Conservation (phyloP, 2,888 invertebrate genomes). For the Drosophila paucipuncta region DNA sequence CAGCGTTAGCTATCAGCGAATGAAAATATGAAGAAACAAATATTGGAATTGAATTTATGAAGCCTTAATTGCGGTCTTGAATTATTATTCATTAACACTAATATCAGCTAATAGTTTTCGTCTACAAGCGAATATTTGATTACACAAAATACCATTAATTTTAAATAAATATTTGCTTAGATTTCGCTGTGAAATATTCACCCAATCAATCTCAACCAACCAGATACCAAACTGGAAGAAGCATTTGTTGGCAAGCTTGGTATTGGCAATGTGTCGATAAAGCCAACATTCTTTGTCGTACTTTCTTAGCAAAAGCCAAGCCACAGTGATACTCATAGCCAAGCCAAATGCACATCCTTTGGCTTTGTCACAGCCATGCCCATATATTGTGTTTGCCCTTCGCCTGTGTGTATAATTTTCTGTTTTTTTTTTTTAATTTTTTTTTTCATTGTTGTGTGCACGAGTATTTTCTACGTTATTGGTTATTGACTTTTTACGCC, state of each 20-base stretch:
- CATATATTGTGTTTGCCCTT: constrained; percentile 27
- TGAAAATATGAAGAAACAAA: not conserved
- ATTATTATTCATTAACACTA: not conserved
- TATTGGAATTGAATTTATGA: not conserved
- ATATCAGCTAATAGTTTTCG: not conserved
- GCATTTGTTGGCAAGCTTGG: not conserved
- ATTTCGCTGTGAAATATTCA: not conserved
- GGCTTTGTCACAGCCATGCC: constrained; percentile 7
- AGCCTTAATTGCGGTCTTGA: not conserved
- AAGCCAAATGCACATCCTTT: constrained; percentile 14
- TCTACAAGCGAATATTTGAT: not conserved
- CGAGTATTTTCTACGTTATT: constrained; percentile 48
- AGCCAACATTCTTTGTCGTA: constrained; percentile 12
- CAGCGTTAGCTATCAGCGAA: no score
- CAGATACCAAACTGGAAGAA: not conserved
- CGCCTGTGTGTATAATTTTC: constrained; percentile 26
- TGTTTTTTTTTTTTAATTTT: not conserved
- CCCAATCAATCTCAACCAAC: not conserved
- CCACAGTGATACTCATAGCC: constrained; percentile 7
- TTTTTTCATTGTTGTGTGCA: constrained; percentile 17
- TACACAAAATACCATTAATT: not conserved
- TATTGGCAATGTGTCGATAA: constrained; percentile 6
- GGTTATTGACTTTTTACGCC: constrained; percentile 64
- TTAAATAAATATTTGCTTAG: not conserved
- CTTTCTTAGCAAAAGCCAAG: constrained; percentile 16